Percentiles rank a stretch among this genome's conserved stretches.
These are phyloP conservation scores for Tenthredo amoena DNA, from an alignment of 2,888 invertebrate genomes.

Conservation along the genomic window DNA sequence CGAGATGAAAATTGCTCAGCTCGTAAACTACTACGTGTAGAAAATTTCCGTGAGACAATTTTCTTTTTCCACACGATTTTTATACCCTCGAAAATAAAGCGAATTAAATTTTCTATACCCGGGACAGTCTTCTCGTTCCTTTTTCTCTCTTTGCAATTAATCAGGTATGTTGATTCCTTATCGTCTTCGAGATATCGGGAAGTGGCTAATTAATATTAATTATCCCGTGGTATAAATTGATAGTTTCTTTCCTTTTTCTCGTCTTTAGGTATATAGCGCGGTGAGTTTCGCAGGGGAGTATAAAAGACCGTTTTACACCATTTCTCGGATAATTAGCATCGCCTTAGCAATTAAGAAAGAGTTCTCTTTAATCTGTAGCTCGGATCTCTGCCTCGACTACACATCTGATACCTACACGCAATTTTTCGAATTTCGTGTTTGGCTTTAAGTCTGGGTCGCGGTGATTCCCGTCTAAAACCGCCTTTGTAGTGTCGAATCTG, in stretches of 20 bases:
- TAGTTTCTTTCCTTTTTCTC: background rate
- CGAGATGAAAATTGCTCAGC: background rate
- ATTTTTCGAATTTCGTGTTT: slow-evolving; percentile 16
- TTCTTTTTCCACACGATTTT: too few relatives aligned
- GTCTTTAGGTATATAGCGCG: background rate
- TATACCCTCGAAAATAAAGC: background rate
- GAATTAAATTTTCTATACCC: background rate
- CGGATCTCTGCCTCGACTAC: background rate
- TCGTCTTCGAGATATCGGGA: background rate
- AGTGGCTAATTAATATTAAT: slow-evolving; percentile 39
- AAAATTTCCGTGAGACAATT: too few relatives aligned
- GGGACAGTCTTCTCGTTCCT: too few relatives aligned
- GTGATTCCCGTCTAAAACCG: background rate
- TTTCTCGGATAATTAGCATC: slow-evolving; percentile 13
- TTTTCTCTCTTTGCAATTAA: background rate
- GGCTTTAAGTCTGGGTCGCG: background rate
- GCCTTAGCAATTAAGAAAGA: slow-evolving; percentile 31
- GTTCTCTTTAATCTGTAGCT: background rate
- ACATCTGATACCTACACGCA: slow-evolving; percentile 4
- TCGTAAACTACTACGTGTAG: background rate
- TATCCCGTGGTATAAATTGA: background rate
- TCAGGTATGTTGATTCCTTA: background rate
- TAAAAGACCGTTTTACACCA: background rate
- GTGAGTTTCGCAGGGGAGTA: background rate
- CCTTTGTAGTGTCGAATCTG: slow-evolving; percentile 47